Conservation (phyloP, 2,888 invertebrate species). For the Nemotelus pantherinus region DNA sequence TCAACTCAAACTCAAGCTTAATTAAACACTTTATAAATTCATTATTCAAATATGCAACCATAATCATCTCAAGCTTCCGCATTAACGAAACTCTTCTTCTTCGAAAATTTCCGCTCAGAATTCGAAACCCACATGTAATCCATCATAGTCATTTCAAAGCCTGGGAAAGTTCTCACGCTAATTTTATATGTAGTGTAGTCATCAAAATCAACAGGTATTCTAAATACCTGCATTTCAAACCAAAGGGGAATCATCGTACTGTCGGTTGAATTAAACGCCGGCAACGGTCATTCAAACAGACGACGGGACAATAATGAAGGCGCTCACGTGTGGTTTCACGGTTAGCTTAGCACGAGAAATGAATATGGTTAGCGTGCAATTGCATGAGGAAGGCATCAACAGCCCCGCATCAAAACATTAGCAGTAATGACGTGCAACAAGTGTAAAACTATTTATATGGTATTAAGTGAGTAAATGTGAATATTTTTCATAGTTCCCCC, state of each 20-base stretch:
- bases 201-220: constrained; percentile 52
- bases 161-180: constrained; percentile 55
- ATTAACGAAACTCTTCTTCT: neutral
- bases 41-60: too few relatives aligned
- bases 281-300: neutral
- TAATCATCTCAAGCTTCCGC: too few relatives aligned
- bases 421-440: constrained; percentile 44
- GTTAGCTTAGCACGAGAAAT: constrained; percentile 51
- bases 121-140: neutral
- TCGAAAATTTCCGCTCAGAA: constrained; percentile 8
- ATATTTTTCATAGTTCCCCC: constrained; percentile 5
- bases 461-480: constrained; percentile 44
- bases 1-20: too few relatives aligned
- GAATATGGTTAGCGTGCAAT: neutral
- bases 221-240: constrained; percentile 29
- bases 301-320: constrained; percentile 42
- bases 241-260: neutral
- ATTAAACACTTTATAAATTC: too few relatives aligned
- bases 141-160: neutral
- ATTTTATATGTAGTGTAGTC: constrained; percentile 41
- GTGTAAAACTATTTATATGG: constrained; percentile 51
- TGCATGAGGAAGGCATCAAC: neutral
- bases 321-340: constrained; percentile 56
- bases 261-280: neutral
- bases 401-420: constrained; percentile 24